Conservation (phyloP, 2,797 vertebrate genomes). For the Coregonus ussuriensis region DNA sequence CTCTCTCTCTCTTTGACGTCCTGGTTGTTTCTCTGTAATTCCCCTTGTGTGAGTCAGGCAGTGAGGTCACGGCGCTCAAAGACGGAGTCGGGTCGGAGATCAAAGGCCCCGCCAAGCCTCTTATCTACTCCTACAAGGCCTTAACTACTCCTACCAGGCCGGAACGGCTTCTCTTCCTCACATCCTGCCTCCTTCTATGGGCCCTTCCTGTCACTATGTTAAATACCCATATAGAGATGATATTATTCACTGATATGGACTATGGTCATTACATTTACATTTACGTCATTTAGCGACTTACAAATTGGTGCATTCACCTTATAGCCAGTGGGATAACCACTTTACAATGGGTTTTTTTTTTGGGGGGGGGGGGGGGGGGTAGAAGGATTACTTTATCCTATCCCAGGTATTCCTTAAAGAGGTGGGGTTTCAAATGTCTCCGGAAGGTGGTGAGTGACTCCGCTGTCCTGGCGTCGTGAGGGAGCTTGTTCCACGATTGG, state of each 20-base stretch:
- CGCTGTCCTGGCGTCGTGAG: no score
- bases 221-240: constrained; percentile 33
- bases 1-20: neutral
- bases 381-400: no score
- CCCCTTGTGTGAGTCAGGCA: constrained; percentile 44
- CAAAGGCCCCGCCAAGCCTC: constrained; percentile 34
- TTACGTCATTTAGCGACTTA: no score
- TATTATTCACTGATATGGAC: constrained; percentile 24
- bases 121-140: constrained; percentile 64
- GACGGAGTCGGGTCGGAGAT: constrained; percentile 13
- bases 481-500: no score
- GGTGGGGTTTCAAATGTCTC: no score
- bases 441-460: no score
- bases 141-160: constrained; percentile 64
- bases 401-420: no score
- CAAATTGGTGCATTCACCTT: no score
- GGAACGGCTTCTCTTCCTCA: constrained; percentile 46
- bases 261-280: neutral
- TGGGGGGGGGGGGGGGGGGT: no score
- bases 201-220: constrained; percentile 46
- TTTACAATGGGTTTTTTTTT: no score
- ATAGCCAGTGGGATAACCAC: no score
- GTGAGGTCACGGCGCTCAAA: neutral
- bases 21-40: neutral
- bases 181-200: constrained; percentile 62